phyloP scores from a whole-genome alignment of 2,888 invertebrate genomes.

The Thumatha senex region DNA sequence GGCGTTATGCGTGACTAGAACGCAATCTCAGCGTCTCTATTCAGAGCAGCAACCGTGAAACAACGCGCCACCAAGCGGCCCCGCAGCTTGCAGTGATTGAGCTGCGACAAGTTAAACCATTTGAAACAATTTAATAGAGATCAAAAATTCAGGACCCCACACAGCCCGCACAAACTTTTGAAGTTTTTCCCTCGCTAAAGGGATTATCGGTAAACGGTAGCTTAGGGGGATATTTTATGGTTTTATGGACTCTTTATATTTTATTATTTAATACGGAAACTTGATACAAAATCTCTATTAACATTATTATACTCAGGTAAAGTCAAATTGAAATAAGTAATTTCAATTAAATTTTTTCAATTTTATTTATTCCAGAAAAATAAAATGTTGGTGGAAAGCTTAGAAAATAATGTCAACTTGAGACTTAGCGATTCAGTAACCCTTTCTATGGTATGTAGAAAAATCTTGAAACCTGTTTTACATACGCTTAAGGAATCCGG shows the following conservation, averaged over 20 bases:
- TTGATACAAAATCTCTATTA: slow-evolving; percentile 11
- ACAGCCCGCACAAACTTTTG: slow-evolving; percentile 81
- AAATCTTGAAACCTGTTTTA: too few relatives aligned
- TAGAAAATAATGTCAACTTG: too few relatives aligned
- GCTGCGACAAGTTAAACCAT: slow-evolving; percentile 84
- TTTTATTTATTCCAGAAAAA: too few relatives aligned
- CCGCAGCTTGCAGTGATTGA: slow-evolving; percentile 71
- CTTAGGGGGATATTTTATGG: slow-evolving; percentile 76
- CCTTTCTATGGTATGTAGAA: too few relatives aligned
- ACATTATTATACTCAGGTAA: not conserved
- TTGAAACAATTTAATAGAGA: slow-evolving; percentile 84
- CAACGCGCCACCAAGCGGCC: slow-evolving; percentile 36
- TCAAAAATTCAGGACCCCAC: slow-evolving; percentile 80
- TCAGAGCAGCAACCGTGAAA: slow-evolving; percentile 64
- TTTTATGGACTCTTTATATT: slow-evolving; percentile 62
- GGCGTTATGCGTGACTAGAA: slow-evolving; percentile 34
- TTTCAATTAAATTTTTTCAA: too few relatives aligned
- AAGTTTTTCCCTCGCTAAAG: slow-evolving; percentile 82
- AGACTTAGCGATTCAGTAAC: too few relatives aligned
- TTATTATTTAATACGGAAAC: slow-evolving; percentile 48
- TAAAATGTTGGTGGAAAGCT: too few relatives aligned
- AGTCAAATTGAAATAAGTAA: too few relatives aligned
- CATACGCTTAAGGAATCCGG: too few relatives aligned
- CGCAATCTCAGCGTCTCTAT: slow-evolving; percentile 55
- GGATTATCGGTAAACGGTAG: slow-evolving; percentile 78